Evolutionary conservation across 2,797 vertebrate species (phyloP), one percentile per base, ranked within the genome.

Genomic region (Aphelocoma californica): DNA sequence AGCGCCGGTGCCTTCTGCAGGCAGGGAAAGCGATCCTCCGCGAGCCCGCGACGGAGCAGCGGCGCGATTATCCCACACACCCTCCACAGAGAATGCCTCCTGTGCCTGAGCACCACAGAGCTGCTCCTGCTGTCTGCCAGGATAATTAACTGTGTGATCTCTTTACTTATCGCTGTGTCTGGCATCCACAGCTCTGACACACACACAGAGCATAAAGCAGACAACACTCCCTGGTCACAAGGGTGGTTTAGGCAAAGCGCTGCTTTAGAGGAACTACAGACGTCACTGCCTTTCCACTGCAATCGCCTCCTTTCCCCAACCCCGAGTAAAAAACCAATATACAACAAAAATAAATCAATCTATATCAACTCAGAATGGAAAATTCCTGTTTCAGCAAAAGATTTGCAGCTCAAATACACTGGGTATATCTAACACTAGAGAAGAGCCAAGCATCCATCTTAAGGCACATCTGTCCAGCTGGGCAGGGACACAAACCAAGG

Each of bases 321-420:
- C 5, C 8, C 0, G 1, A 56, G 14, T 4, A 1, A 31, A 58
- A 36, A 23, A 3, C 0, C 17, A 8, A 28, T 18, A 16, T 1
- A 38, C 18, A 31, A 24, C 3, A 7, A 25, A 42, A 20, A 11
- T 1, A 28, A 50, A 36, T 29, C 25, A 36, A 25, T 9, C 4
- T 9, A 0, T 32, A 62, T 4, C 9, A 24, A n/a, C 14, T 26
- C 21, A 15, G 6, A 50, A 61, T 70, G 21, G 4, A 57, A 34
- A 70, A 16, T 6, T 50, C 34, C 7, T 31, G 58, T 60, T 32
- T 69, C 40, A 56, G 29, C 10, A 54, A 24, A 57, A 56, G 5
- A 47, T 17, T 38, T 51, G 18, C 24, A 44, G 14, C 13, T 29
- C 28, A 20, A 40, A 40, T 20, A 38, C 3, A 15, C 8, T 4